Evolutionary conservation across 2,113 vertebrate genomes (phyloP).

Genomic region (Scomber japonicus): DNA sequence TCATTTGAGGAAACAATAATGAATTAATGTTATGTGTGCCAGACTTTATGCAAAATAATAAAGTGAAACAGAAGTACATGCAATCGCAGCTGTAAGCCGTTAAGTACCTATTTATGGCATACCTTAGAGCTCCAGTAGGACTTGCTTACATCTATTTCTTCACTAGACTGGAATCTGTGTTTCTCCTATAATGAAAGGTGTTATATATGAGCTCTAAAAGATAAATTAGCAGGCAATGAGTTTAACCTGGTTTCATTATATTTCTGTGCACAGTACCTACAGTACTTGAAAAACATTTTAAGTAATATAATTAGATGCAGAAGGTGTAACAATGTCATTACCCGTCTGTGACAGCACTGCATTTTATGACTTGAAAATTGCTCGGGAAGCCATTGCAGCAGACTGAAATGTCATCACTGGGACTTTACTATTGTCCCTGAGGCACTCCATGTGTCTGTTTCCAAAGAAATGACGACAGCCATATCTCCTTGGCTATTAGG

Average conservation of each 20-base stretch:
- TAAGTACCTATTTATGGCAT: constrained; percentile 62
- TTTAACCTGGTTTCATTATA: constrained; percentile 28
- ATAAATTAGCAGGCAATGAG: constrained; percentile 38
- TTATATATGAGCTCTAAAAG: constrained; percentile 23
- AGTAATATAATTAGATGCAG: constrained; percentile 63
- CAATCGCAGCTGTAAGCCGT: constrained; percentile 58
- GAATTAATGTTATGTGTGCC: constrained; percentile 30
- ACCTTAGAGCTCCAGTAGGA: constrained; percentile 53
- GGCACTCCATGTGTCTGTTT: constrained; percentile 51
- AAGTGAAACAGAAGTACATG: constrained; percentile 53
- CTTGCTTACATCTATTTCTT: constrained; percentile 39
- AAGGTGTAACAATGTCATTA: constrained; percentile 57
- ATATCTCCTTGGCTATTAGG: constrained; percentile 34
- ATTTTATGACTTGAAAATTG: constrained; percentile 64
- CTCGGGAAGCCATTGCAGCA: constrained; percentile 58
- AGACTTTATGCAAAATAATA: constrained; percentile 58
- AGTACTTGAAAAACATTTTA: constrained; percentile 46
- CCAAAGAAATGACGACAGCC: constrained; percentile 40
- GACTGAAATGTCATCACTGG: constrained; percentile 58
- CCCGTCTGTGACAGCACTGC: constrained; percentile 51
- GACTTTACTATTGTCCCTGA: constrained; percentile 58
- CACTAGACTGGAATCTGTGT: constrained; percentile 42
- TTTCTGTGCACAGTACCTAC: constrained; percentile 2
- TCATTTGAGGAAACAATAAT: constrained; percentile 44
- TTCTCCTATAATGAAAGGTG: constrained; percentile 36